Conservation (phyloP, 2,797 vertebrate genomes). For the Setipinna tenuifilis region DNA sequence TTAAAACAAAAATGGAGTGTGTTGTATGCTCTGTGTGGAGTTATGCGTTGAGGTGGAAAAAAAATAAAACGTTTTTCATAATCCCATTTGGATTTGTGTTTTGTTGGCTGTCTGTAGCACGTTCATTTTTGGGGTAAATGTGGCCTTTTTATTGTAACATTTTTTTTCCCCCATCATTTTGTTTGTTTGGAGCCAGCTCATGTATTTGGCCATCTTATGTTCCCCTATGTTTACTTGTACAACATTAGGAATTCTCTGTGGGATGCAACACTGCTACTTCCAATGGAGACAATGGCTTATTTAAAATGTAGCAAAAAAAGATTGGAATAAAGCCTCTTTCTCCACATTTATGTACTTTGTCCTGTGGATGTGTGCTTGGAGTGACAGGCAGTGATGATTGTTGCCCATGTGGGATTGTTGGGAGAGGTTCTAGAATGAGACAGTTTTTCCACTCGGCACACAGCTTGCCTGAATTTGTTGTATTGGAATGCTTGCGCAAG, state of each 20-base stretch:
- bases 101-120: not conserved
- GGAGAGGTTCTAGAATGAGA: conserved; percentile 18
- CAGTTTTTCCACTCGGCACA: conserved; percentile 9
- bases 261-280: not conserved
- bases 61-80: conserved; percentile 75
- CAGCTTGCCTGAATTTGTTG: conserved; percentile 17
- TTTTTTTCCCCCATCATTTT: not conserved
- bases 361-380: not conserved
- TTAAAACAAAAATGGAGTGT: conserved; percentile 55
- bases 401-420: not conserved
- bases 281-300: not conserved
- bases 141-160: not conserved
- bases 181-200: not conserved
- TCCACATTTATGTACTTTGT: not conserved
- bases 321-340: conserved; percentile 10
- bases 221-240: not conserved
- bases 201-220: not conserved
- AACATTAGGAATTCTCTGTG: not conserved
- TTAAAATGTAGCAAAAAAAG: not conserved
- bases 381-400: not conserved
- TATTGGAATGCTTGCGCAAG: conserved; percentile 1
- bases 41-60: conserved; percentile 67
- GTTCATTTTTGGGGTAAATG: not conserved
- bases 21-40: conserved; percentile 61
- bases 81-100: conserved; percentile 45